A percentile compares a stretch with the other conserved stretches of the same genome.
Conservation (phyloP, 2,113 vertebrate species). For the Hippoglossus stenolepis region DNA sequence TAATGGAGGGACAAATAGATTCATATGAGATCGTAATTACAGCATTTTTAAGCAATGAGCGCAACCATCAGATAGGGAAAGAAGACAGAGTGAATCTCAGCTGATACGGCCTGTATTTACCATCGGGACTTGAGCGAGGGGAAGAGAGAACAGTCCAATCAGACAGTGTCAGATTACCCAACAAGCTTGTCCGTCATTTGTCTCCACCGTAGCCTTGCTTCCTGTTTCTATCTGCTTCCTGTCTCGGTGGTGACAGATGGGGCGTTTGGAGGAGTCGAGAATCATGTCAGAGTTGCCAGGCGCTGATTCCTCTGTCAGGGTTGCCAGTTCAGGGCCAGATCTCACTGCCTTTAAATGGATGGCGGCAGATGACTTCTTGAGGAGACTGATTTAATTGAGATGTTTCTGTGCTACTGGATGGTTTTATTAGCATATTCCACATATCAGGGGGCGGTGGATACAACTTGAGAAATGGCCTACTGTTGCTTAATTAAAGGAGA, state of each 20-base stretch:
- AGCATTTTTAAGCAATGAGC: conserved; percentile 61
- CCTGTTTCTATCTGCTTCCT: conserved; percentile 70
- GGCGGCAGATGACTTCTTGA: conserved; percentile 19
- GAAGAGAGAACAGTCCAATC: conserved; percentile 55
- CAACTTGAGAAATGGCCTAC: neutral
- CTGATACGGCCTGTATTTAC: neutral
- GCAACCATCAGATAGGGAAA: conserved; percentile 32
- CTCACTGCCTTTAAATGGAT: conserved; percentile 9
- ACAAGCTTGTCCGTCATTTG: conserved; percentile 62
- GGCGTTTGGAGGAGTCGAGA: conserved; percentile 31
- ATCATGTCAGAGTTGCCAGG: conserved; percentile 42
- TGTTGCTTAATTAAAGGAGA: conserved; percentile 33
- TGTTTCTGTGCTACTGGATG: neutral
- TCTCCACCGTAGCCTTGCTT: conserved; percentile 50
- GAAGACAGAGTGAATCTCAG: conserved; percentile 14
- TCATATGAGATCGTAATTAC: conserved; percentile 73
- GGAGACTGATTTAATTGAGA: conserved; percentile 55
- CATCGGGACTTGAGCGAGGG: conserved; percentile 14
- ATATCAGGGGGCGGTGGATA: conserved; percentile 2
- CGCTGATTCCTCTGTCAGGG: conserved; percentile 37
- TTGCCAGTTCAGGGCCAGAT: conserved; percentile 27
- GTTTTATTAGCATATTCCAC: conserved; percentile 38
- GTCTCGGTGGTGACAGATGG: conserved; percentile 63
- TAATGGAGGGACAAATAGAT: conserved; percentile 80
- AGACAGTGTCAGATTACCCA: conserved; percentile 63